Base-by-base conservation (phyloP, 2,888 invertebrate species). In the Euphydryas editha region DNA sequence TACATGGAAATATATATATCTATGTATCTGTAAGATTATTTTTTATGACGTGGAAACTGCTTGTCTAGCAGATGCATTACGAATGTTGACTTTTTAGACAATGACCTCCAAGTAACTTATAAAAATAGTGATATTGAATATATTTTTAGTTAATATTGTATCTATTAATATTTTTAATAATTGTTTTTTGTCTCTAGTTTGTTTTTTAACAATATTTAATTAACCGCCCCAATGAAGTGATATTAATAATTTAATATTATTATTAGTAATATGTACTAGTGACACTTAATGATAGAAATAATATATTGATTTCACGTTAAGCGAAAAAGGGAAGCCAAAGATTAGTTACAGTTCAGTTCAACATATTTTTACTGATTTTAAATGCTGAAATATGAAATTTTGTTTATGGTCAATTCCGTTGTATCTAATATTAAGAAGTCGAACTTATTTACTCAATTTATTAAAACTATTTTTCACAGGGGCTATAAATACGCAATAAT, bases 171-270 rank as follows among this genome's bases (percentile, higher is more conserved):
- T 24, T 51, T 54, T 30, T 6, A 13, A n/a, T 17, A 18, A n/a
- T n/a, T n/a, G 21, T 51, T 30, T 13, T 51, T 24, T 51, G 8
- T 20, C 10, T 47, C 13, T 47, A 20, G 47, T 20, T 47, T 47
- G 7, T 24, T 51, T 51, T 51, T n/a, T 18, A 7, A 51, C 6
- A 24, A 55, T 44, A 44, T 58, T 37, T 30, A 54, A 63, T 36
- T 62, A 37, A 56, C 54, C 59, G 70, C 70, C 70, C 70, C 70
- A 70, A 68, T 62, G 18, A 62, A 68, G 65, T 49, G 39, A 37
- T 60, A 64, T 47, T 54, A 54, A 42, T 54, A 51, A 37, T 39
- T 51, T 59, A 39, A 24, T 63, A 58, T 63, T 58, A 36, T 54
- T 54, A 36, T 58, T 59, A 64, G 64, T 64, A 51, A 59, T 64